Conservation (phyloP, 2,113 vertebrate genomes). For the Stigmatopora nigra region DNA sequence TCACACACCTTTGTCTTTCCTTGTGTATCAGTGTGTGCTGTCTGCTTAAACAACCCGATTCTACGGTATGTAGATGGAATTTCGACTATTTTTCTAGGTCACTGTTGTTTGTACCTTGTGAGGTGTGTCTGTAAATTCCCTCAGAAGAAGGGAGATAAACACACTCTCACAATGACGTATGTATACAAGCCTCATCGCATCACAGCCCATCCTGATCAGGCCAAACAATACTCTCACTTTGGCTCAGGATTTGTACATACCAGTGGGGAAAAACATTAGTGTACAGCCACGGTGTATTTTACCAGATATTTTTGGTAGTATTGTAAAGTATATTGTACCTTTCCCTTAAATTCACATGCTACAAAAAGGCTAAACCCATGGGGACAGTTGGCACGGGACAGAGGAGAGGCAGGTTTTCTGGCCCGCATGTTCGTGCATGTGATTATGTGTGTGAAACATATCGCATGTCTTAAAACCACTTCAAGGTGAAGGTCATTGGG, state of each 20-base stretch:
- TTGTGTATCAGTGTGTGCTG: constrained; percentile 27
- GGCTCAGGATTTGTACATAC: background rate
- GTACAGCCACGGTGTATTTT: too few relatives aligned
- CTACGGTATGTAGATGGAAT: constrained; percentile 66
- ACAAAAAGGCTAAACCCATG: too few relatives aligned
- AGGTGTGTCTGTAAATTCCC: constrained; percentile 63
- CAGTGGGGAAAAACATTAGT: background rate
- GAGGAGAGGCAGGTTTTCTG: constrained; percentile 37
- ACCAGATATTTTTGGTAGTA: too few relatives aligned
- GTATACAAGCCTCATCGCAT: constrained; percentile 44
- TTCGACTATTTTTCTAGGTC: constrained; percentile 65
- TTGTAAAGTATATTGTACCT: too few relatives aligned
- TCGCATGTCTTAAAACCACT: constrained; percentile 51
- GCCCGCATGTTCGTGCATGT: constrained; percentile 49
- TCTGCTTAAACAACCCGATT: constrained; percentile 53
- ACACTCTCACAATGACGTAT: constrained; percentile 45
- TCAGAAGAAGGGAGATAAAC: constrained; percentile 59
- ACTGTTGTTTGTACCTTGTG: constrained; percentile 63
- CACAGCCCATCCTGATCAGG: constrained; percentile 25
- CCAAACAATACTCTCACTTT: constrained; percentile 9
- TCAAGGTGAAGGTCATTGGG: constrained; percentile 23
- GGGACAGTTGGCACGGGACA: constrained; percentile 40
- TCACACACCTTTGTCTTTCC: constrained; percentile 56
- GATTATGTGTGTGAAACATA: constrained; percentile 49
- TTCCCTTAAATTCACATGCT: too few relatives aligned